phyloP scores from a whole-genome alignment of 2,113 vertebrate genomes.

The Rhombomys opimus region DNA sequence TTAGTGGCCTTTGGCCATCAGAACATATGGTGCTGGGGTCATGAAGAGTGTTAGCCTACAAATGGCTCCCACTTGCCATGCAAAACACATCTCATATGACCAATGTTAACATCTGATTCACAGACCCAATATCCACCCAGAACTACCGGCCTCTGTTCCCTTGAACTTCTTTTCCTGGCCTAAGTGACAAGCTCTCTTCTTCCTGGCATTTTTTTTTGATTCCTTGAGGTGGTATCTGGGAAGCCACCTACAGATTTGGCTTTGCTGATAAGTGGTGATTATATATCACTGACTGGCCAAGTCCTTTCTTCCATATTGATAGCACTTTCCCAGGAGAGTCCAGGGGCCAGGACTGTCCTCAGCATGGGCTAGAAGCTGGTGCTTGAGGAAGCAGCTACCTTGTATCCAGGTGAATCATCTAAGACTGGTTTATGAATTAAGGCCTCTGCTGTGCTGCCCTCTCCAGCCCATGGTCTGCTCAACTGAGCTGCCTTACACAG shows the following conservation, averaged over 20 bases:
- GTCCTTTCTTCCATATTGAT: too few relatives aligned
- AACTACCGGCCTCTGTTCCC: neutral
- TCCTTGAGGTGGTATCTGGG: too few relatives aligned
- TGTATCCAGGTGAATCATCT: neutral
- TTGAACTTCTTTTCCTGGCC: neutral
- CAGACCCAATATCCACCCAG: neutral
- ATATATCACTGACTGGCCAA: too few relatives aligned
- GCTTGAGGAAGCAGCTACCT: neutral
- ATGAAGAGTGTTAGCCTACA: neutral
- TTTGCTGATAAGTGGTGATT: neutral
- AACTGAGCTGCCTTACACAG: neutral
- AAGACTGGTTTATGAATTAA: neutral
- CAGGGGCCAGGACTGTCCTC: too few relatives aligned
- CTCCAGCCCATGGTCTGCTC: neutral
- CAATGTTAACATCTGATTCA: neutral
- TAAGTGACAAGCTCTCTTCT: neutral
- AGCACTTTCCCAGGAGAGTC: neutral
- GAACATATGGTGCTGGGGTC: neutral
- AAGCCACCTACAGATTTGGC: neutral
- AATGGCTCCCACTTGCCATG: neutral
- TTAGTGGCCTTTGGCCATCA: neutral
- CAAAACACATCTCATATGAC: neutral
- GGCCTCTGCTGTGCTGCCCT: too few relatives aligned
- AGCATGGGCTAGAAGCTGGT: neutral
- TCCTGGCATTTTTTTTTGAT: neutral